Evolutionary conservation across 2,113 vertebrate genomes (phyloP).

Genomic region (Pterocles gutturalis): DNA sequence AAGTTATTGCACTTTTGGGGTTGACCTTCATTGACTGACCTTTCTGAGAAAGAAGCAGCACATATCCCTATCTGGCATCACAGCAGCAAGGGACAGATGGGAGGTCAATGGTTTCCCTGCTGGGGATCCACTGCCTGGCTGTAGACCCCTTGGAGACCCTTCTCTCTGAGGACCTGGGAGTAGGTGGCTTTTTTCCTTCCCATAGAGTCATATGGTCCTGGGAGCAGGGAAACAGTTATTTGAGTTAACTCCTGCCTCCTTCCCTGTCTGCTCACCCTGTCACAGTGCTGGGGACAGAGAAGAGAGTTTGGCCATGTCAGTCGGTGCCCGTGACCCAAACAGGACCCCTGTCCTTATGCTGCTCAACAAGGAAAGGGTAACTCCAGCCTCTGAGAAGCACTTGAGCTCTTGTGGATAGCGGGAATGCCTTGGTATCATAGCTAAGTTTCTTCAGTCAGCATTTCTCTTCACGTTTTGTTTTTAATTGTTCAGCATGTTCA

Average conservation of each 20-base stretch:
- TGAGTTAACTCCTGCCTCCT: not conserved
- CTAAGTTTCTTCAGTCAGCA: not conserved
- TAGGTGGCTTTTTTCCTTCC: not conserved
- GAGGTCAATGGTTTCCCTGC: not conserved
- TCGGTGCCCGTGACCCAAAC: not conserved
- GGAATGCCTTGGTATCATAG: not conserved
- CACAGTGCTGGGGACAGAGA: not conserved
- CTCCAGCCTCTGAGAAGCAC: not conserved
- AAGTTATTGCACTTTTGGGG: accelerated
- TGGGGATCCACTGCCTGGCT: not conserved
- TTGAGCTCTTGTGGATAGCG: accelerated
- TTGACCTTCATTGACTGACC: not conserved
- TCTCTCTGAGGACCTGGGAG: not conserved
- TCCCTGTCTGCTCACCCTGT: not conserved
- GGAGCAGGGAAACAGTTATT: not conserved
- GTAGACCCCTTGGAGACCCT: not conserved
- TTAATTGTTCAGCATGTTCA: not conserved
- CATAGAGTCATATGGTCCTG: not conserved
- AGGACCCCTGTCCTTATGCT: not conserved
- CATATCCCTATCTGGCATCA: no score
- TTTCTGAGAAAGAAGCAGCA: not conserved
- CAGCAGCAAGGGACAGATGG: not conserved
- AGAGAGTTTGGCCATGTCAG: not conserved
- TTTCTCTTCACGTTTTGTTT: not conserved
- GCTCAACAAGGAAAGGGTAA: not conserved